These are phyloP conservation scores for Mugil cephalus DNA, from an alignment of 2,113 vertebrate species.

Conservation along the genomic window DNA sequence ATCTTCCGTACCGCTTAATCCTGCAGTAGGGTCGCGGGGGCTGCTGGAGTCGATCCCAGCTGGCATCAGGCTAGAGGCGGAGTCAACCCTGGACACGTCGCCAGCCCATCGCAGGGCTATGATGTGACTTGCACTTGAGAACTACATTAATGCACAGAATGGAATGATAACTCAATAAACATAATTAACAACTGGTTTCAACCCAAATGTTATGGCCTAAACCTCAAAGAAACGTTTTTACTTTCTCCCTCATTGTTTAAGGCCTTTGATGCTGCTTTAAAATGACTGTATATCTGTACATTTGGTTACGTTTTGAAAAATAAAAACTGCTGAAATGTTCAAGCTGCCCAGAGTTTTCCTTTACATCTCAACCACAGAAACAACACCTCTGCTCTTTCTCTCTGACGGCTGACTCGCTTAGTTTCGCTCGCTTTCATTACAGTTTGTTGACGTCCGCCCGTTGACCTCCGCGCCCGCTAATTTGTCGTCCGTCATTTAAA, in stretches of 20 bases:
- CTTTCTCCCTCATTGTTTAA: too few species aligned
- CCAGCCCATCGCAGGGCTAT: too few species aligned
- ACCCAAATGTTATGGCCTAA: not conserved
- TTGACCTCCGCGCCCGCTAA: not conserved
- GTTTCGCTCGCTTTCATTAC: conserved; percentile 35
- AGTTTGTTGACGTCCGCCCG: conserved; percentile 26
- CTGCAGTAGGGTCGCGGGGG: too few species aligned
- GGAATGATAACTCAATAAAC: too few species aligned
- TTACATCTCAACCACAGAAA: not conserved
- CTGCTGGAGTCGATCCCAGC: too few species aligned
- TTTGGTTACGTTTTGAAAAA: too few species aligned
- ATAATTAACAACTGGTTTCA: conserved; percentile 31
- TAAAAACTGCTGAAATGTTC: not conserved
- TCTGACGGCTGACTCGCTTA: not conserved
- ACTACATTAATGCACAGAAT: too few species aligned
- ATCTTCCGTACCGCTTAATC: too few species aligned
- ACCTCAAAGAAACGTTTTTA: not conserved
- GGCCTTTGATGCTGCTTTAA: not conserved
- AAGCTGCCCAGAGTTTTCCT: not conserved
- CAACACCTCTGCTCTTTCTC: not conserved
- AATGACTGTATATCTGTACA: not conserved
- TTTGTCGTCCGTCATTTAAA: conserved; percentile 16
- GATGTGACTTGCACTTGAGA: too few species aligned
- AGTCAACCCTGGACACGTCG: too few species aligned
- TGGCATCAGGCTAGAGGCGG: too few species aligned